Evolutionary conservation across 1,140 invertebrate species (phyloP).

Genomic region (Nylanderia fulva): DNA sequence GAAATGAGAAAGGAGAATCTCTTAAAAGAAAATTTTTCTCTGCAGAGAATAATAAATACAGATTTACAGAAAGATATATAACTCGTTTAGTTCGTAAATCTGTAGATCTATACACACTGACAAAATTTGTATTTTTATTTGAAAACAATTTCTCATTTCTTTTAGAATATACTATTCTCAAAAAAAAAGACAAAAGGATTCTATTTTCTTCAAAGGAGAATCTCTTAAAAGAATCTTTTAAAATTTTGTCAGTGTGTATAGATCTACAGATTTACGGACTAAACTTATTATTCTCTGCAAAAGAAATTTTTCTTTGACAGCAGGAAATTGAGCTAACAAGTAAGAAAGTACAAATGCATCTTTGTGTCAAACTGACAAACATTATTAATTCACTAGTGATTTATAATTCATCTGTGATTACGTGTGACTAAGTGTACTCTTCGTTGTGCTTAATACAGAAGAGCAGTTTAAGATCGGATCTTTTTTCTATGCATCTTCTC

Average conservation of each 20-base stretch:
- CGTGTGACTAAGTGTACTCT: not conserved
- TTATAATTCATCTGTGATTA: conserved; percentile 7
- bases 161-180: too few relatives aligned
- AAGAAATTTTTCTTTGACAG: not conserved
- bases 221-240: too few relatives aligned
- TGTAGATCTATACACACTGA: too few relatives aligned
- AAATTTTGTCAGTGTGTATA: too few relatives aligned
- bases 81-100: not conserved
- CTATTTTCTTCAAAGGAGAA: too few relatives aligned
- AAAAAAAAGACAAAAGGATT: too few relatives aligned
- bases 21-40: not conserved
- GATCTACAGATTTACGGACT: not conserved
- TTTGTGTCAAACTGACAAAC: conserved; percentile 17
- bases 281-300: not conserved
- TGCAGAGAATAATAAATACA: not conserved
- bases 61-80: too few relatives aligned
- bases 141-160: too few relatives aligned
- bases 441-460: not conserved
- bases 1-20: conserved; percentile 5
- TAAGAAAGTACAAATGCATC: not conserved
- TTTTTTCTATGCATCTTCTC: not conserved
- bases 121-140: too few relatives aligned
- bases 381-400: conserved; percentile 8
- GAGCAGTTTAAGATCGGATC: conserved; percentile 1
- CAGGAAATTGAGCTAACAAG: not conserved